Evolutionary conservation across 2,888 invertebrate species (phyloP), one percentile per base, ranked within the genome.

Genomic region (Eristalinus sepulchralis): DNA sequence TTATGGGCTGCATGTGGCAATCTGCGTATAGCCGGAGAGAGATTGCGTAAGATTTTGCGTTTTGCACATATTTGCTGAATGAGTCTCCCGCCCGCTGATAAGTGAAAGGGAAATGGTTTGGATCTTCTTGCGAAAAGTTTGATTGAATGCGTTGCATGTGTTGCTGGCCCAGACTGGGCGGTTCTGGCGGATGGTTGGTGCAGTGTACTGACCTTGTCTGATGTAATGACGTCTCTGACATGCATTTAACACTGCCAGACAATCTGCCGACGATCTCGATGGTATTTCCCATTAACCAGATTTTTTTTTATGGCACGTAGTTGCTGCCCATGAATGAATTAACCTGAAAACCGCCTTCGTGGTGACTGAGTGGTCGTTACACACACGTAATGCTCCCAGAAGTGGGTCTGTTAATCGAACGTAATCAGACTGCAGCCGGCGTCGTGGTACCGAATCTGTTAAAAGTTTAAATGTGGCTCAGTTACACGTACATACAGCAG

Each of bases 41-140:
- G 68, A 64, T 83, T 79, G 70, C 64, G 70, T 83, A 75, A 83
- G 39, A 27, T 60, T 76, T 68, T 17, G 63, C 73, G 64, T 31
- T 70, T 63, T 39, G 13, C 13, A 9, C 34, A 9, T 10, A 63
- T 66, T 62, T 60, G 47, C 34, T 9, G 9, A 3, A 34, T 6
- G 34, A 4, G 6, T 34, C 36, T 8, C 22, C 39, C 22, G 67
- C 57, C 20, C 34, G 60, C 36, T 71, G 59, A 36, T 77, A 53
- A 77, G 55, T 66, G 60, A 59, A 27, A 36, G 20, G 59, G 53
- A 36, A 55, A 31, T 36, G 24, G 33, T 17, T 13, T 47, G 11
- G 17, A 47, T n/a, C 34, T 36, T 34, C 27, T 77, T 78, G 63
- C 34, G 68, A 68, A 83, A 83, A 73, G 68, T 67, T 73, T 73